phyloP scores from a whole-genome alignment of 1,140 invertebrate species.

The roundworm (Caenorhabditis elegans) region DNA sequence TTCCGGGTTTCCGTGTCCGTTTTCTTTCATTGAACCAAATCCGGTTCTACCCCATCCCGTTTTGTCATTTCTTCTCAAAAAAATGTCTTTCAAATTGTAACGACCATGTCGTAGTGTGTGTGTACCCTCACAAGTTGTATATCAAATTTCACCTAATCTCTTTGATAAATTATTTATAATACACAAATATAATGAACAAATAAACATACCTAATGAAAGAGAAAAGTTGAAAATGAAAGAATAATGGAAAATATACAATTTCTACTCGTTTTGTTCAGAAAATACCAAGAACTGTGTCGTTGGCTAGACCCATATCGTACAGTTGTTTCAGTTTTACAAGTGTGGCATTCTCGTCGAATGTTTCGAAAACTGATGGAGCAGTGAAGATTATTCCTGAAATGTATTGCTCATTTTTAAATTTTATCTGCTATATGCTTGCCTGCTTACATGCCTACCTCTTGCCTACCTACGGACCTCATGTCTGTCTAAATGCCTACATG shows the following conservation, averaged over 20 bases:
- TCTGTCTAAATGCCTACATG: too few relatives aligned
- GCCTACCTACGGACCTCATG: too few relatives aligned
- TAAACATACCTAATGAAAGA: neutral
- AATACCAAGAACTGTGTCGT: conserved; percentile 15
- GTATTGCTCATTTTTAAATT: too few relatives aligned
- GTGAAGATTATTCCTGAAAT: conserved; percentile 37
- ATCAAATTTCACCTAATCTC: neutral
- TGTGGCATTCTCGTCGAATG: conserved; percentile 31
- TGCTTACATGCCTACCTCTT: too few relatives aligned
- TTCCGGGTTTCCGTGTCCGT: neutral
- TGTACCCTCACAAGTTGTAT: neutral
- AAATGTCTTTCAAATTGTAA: conserved; percentile 9
- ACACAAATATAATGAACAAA: too few relatives aligned
- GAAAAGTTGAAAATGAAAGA: neutral
- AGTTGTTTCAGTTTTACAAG: conserved; percentile 27
- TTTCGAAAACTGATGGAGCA: conserved; percentile 43
- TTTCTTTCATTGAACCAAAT: neutral
- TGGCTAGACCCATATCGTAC: conserved; percentile 32
- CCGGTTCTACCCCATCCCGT: neutral
- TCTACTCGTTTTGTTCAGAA: neutral
- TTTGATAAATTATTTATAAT: conserved; percentile 11
- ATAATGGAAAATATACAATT: neutral
- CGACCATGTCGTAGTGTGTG: conserved; percentile 11
- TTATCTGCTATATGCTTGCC: too few relatives aligned
- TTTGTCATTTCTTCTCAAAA: neutral